Evolutionary conservation across 2,113 vertebrate species (phyloP), one percentile per base, ranked within the genome.

Genomic region (Caretta caretta): DNA sequence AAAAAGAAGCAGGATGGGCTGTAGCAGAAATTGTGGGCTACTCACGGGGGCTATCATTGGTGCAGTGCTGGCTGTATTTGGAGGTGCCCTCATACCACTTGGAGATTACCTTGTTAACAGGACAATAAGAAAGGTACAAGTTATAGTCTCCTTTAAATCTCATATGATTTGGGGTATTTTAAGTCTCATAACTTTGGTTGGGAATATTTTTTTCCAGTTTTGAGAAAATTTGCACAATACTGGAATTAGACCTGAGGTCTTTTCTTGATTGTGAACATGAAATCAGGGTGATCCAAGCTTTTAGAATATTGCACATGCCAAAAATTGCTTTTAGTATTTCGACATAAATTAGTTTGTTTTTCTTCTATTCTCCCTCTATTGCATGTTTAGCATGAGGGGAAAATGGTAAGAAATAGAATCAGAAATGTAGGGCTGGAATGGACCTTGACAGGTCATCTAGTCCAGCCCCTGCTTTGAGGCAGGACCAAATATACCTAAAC

Each of bases 31-130:
- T 95, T 97, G 98, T 80, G 98, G 98, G 51, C 98, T 99, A 76
- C 96, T 99, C 5, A 10, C 97, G 0, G 99, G 99, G 72, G 98
- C 99, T 8, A 53, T 98, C 86, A 38, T 99, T 0, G 99, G 99
- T 5, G 99, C 88, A 1, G 65, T 98, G 14, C 56, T 99, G 87
- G 99, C 99, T 80, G 59, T 99, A 93, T 92, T 99, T 0, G 99
- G 99, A 91, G 99, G 98, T 19, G 38, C 99, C 88, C 98, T 99
- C 2, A 99, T 99, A 92, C 99, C 99, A 0, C 54, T 99, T 49
- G 99, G 99, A 93, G 95, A 99, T 86, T 54, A 82, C 25, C 10
- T 99, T 29, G 98, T 99, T 92, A 1, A 87, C 75, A 97, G 88
- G 85, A 99, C 98, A 19, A 98, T 99, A 93, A 91, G 96, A 88